Base-by-base conservation (phyloP, 2,888 invertebrate genomes). In the Lomographa bimaculata region DNA sequence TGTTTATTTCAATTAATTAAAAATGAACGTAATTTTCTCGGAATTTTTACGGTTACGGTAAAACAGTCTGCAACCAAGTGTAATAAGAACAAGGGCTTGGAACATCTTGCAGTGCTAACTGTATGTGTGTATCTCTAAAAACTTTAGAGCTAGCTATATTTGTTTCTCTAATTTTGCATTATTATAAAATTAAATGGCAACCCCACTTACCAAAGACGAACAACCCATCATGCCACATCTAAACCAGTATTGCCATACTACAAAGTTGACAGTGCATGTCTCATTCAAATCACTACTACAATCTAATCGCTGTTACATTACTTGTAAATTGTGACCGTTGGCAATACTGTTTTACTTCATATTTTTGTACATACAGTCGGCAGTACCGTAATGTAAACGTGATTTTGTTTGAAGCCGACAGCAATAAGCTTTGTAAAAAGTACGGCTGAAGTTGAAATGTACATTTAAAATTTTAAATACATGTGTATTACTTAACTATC, bases 331-430 rank as follows among this genome's bases (percentile, higher is more conserved):
- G 60, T 57, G 48, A 62, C 60, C 52, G 64, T 64, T 68, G 69
- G 67, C 69, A 66, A 71, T 67, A 64, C 56, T 59, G 52, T 51
- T 56, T 50, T 49, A 30, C 35, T 30, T 52, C 64, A 64, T 61
- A 60, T 61, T 71, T 77, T 68, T 79, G 80, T 79, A 80, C 69
- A 79, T 79, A 79, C 63, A 61, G 54, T 69, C 14, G 14, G 2
- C 14, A 3, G 4, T 14, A 14, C 38, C 45, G 64, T 64, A 51
- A 65, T 67, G 71, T 67, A 64, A 63, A 54, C 64, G 74, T 60
- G 57, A 58, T 65, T 64, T 60, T 59, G 56, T 65, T 65, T 55
- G 70, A 56, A 62, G 54, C 49, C 32, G 32, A 37, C 38, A 44
- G 39, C 49, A 56, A 62, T 64, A 64, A 30, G 52, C 49, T 49